A percentile compares a stretch with the other conserved stretches of the same genome.
Evolutionary conservation across 2,797 vertebrate genomes (phyloP).

Genomic region (Cheirogaleus major): DNA sequence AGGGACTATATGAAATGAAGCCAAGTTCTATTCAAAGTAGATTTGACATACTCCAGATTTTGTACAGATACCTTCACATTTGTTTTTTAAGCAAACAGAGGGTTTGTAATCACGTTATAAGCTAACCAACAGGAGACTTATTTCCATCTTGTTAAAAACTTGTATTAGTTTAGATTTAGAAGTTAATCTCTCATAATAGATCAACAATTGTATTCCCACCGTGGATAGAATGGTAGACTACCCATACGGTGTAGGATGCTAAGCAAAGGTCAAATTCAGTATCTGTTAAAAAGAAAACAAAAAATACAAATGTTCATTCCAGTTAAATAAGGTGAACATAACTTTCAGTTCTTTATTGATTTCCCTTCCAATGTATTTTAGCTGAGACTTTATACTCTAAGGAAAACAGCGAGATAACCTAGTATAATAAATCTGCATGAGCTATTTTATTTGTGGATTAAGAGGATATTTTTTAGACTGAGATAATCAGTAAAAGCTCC

Average conservation of each 20-base stretch:
- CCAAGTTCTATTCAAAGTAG: background rate
- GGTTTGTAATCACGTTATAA: background rate
- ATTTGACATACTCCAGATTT: background rate
- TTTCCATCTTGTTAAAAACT: background rate
- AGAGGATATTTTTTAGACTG: background rate
- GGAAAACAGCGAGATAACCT: background rate
- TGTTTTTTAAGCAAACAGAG: slow-evolving; percentile 12
- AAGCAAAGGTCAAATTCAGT: background rate
- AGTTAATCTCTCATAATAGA: background rate
- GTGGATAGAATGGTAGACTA: background rate
- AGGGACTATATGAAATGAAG: background rate
- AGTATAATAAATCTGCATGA: background rate
- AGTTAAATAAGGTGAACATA: background rate
- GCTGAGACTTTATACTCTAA: background rate
- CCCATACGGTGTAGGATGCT: background rate
- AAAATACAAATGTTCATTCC: background rate
- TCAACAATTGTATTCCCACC: background rate
- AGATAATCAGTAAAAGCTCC: background rate
- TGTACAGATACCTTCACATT: background rate
- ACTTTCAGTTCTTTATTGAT: background rate
- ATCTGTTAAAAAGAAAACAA: background rate
- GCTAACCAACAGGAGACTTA: background rate
- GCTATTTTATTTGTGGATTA: background rate
- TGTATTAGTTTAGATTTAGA: background rate
- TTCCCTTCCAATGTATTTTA: background rate